Evolutionary conservation across 2,888 invertebrate species (phyloP).

Genomic region (Drosophila acutilabella): DNA sequence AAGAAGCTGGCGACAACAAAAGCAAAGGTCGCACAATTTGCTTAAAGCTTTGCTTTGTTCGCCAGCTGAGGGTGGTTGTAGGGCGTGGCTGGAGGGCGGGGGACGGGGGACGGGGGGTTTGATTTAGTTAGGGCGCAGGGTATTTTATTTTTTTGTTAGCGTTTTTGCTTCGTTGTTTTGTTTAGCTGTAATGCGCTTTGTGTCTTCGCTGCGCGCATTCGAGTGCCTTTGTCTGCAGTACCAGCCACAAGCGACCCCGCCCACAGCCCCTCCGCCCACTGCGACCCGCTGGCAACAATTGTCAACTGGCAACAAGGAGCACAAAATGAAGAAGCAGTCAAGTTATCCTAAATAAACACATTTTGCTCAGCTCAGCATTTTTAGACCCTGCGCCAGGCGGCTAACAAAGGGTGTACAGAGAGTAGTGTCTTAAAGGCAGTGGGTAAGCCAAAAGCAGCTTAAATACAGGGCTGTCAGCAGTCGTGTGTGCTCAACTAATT

Average conservation of each 20-base stretch:
- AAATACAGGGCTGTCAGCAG: background rate
- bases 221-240: constrained; percentile 37
- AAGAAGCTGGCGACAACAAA: constrained; percentile 31
- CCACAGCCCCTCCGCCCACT: background rate
- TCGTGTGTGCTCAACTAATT: background rate
- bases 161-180: constrained; percentile 3
- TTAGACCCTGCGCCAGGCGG: background rate
- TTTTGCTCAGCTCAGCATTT: constrained; percentile 65
- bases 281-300: constrained; percentile 51
- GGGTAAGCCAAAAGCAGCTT: no score
- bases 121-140: background rate
- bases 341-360: constrained; percentile 80
- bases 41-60: constrained; percentile 27
- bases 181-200: constrained; percentile 41
- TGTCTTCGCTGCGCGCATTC: constrained; percentile 33
- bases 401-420: background rate
- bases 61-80: background rate
- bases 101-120: background rate
- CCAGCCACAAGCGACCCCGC: background rate
- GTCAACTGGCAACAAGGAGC: constrained; percentile 59
- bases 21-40: constrained; percentile 55
- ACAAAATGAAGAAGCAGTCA: constrained; percentile 52
- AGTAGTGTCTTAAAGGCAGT: no score
- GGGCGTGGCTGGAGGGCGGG: no score
- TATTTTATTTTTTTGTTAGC: background rate